Percentiles rank a stretch among this genome's conserved stretches.
phyloP scores from a whole-genome alignment of 1,140 invertebrate species.

The Drosophila watanabei region DNA sequence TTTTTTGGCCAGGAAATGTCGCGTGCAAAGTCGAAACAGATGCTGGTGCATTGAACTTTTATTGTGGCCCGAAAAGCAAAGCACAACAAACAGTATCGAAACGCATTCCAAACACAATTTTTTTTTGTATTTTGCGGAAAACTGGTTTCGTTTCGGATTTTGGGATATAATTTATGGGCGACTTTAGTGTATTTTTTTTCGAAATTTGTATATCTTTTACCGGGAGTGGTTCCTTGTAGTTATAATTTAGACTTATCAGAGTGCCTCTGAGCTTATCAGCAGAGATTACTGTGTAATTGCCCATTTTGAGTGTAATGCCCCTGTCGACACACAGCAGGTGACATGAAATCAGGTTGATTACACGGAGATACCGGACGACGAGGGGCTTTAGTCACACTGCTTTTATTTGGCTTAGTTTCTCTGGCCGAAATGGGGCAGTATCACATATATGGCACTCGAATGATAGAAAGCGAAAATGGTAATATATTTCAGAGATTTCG shows the following conservation, averaged over 20 bases:
- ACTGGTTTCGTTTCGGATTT: constrained; percentile 50
- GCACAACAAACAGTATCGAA: constrained; percentile 33
- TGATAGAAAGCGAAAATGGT: constrained; percentile 9
- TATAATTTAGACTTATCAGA: constrained; percentile 15
- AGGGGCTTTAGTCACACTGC: constrained; percentile 4
- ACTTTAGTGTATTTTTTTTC: constrained; percentile 12
- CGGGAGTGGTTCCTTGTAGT: constrained; percentile 16
- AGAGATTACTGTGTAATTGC: constrained; percentile 34
- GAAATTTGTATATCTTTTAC: constrained; percentile 14
- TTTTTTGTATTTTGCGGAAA: constrained; percentile 29
- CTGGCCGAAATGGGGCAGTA: neutral
- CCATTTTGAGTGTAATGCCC: constrained; percentile 15
- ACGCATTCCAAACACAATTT: constrained; percentile 41
- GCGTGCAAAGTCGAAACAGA: constrained; percentile 33
- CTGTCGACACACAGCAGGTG: constrained; percentile 25
- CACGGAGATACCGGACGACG: constrained; percentile 19
- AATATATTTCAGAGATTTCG: neutral
- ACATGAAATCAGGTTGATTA: constrained; percentile 45
- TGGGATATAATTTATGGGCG: constrained; percentile 28
- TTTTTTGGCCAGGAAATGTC: constrained; percentile 55
- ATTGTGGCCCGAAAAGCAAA: constrained; percentile 31
- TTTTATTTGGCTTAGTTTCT: constrained; percentile 11
- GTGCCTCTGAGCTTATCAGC: constrained; percentile 17
- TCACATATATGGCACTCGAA: neutral
- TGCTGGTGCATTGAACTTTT: constrained; percentile 59